Evolutionary conservation across 1,140 invertebrate species (phyloP).

Genomic region (Anadara kagoshimensis): DNA sequence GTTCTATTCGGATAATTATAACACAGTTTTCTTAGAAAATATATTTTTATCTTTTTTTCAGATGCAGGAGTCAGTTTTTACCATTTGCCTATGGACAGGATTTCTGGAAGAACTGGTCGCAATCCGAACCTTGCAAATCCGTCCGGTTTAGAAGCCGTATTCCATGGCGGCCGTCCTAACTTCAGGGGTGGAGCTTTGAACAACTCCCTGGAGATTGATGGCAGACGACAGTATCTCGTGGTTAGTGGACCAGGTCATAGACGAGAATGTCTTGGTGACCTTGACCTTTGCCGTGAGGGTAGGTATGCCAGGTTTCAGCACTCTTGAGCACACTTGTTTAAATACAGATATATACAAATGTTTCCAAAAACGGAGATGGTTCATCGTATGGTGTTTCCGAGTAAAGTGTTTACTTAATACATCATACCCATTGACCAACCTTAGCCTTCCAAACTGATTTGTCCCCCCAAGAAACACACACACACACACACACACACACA

Average conservation of each 20-base stretch:
- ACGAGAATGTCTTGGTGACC: slow-evolving; percentile 69
- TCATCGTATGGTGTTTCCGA: too few relatives aligned
- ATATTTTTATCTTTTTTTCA: slow-evolving; percentile 47
- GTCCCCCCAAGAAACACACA: too few relatives aligned
- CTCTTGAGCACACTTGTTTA: neutral
- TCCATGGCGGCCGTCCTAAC: slow-evolving; percentile 50
- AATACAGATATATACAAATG: too few relatives aligned
- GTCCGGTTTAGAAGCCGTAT: slow-evolving; percentile 66
- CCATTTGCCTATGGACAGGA: slow-evolving; percentile 65
- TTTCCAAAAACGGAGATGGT: too few relatives aligned
- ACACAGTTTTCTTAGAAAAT: too few relatives aligned
- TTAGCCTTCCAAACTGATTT: too few relatives aligned
- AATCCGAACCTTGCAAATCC: slow-evolving; percentile 47
- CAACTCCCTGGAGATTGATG: slow-evolving; percentile 60
- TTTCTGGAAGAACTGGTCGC: slow-evolving; percentile 36
- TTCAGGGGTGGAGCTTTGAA: slow-evolving; percentile 55
- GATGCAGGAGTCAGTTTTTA: slow-evolving; percentile 55
- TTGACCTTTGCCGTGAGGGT: slow-evolving; percentile 65
- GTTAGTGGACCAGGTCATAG: slow-evolving; percentile 67
- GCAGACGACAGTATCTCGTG: slow-evolving; percentile 52
- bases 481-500: too few relatives aligned
- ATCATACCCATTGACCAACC: too few relatives aligned
- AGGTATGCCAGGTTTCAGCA: slow-evolving; percentile 6
- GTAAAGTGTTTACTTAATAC: too few relatives aligned
- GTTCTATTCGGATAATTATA: neutral